Evolutionary conservation across 2,888 invertebrate species (phyloP), one percentile per base, ranked within the genome.

Genomic region (Sinopyrophorus schimmeli): DNA sequence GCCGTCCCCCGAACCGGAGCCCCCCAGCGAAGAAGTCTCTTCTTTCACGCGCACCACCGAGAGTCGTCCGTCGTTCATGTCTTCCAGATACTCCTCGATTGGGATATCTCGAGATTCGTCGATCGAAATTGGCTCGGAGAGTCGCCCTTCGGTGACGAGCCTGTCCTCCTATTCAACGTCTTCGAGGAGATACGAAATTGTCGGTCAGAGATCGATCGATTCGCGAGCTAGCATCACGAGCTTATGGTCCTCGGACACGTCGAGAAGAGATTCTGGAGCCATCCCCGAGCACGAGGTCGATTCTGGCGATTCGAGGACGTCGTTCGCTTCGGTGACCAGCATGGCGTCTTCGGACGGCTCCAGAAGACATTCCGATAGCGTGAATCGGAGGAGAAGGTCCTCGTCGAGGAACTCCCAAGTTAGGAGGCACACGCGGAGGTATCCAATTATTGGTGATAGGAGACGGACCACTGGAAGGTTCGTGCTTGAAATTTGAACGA

Each of bases 391-490:
- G 14, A 60, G 74, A 34, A 56, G 69, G 12, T 73, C 73, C 2
- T 69, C 73, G 3, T 61, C 67, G 12, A 57, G 72, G 44, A 63
- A 69, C 2, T 62, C 71, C 20, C 73, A 72, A 58, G 61, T 70
- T 20, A 64, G 73, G 34, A 63, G 80, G 49, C 77, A 79, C 16
- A 70, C 79, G 11, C 71, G 81, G 48, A 75, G 80, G 57, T 69
- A 76, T 51, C 82, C 81, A 12, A 74, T 80, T 43, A 77, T 79
- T 34, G 66, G 71, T 51, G 80, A 76, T 37, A 70, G 82, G 38
- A 74, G 82, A 67, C 74, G 82, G 62, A 82, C 82, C 35, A 82
- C 82, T 56, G 82, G 82, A 74, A 83, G 82, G 82, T 82, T 67
- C 56, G 65, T 78, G 58, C n/a, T n/a, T n/a, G n/a, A n/a, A n/a